Evolutionary conservation across 1,140 invertebrate species (phyloP), one percentile per base, ranked within the genome.

Genomic region (Nilaparvata lugens): DNA sequence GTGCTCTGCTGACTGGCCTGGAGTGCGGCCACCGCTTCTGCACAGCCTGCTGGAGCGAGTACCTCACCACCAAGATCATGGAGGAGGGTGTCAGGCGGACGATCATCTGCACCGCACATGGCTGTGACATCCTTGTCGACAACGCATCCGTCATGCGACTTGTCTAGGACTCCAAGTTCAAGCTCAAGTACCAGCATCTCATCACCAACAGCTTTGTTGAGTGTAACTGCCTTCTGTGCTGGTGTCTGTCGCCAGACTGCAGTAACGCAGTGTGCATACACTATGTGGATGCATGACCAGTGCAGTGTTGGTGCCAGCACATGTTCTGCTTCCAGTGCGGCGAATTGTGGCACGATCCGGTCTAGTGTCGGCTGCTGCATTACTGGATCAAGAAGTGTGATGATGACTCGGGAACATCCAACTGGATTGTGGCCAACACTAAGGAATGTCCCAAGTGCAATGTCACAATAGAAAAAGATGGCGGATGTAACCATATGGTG

Each of bases 311-410:
- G 69, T 98, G 96, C 75, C 82, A 81, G n/a, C 91, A 95, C 75
- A 88, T 84, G 9, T 98, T 97, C 76, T 97, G 95, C 77, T 99
- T 99, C 79, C 81, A 87, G 48, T 99, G 97, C 78, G 93, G 93
- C 40, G 92, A 98, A 76, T 93, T 95, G 74, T 99, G 96, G 96
- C 97, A 99, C 76, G 96, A 99, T 74, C 97, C 97, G 5, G 95
- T 98, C 2, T 91, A 91, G 68, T 99, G 97, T 77, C 83, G 87
- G 67, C 83, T 95, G 71, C 79, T 99, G 0, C 87, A 86, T 69
- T 92, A 89, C 73, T 99, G 97, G 97, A 95, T 97, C 60, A 98
- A 98, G 77, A 99, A 99, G 77, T 98, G 95, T 78, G 95, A 97
- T 72, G 97, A 99, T 73, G 97, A 99, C 72, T 97, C 93, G 11